These are phyloP conservation scores for Resseliella maxima DNA, from an alignment of 2,888 invertebrate genomes.

Conservation along the genomic window DNA sequence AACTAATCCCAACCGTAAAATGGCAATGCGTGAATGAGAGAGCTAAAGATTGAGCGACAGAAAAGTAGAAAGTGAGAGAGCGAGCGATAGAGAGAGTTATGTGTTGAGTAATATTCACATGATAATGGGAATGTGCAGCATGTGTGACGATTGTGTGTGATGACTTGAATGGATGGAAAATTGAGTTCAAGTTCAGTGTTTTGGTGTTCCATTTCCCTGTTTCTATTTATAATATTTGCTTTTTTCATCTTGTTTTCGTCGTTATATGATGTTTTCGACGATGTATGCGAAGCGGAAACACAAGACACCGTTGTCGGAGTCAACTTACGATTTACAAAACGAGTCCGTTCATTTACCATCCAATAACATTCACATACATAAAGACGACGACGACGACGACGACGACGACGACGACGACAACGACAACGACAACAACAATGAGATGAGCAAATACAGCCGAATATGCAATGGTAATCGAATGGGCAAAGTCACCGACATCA, in stretches of 20 bases:
- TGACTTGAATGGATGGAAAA: slow-evolving; percentile 50
- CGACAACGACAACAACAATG: not conserved
- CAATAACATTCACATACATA: not conserved
- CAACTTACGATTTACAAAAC: not conserved
- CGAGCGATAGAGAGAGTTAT: slow-evolving; percentile 13
- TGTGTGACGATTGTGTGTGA: slow-evolving; percentile 6
- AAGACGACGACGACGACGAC: not conserved
- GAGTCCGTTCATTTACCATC: not conserved
- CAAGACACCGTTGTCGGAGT: not conserved
- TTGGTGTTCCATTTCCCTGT: slow-evolving; percentile 52
- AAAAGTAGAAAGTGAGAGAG: not conserved
- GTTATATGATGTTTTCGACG: too few species aligned
- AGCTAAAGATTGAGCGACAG: not conserved
- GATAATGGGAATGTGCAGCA: slow-evolving; percentile 21
- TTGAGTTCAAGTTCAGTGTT: slow-evolving; percentile 56
- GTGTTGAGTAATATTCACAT: not conserved
- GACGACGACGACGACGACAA: not conserved
- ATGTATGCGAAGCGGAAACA: not conserved
- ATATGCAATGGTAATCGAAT: not conserved
- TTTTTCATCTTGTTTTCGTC: not conserved
- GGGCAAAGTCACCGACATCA: not conserved
- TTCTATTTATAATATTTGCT: slow-evolving; percentile 38
- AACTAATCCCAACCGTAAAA: not conserved
- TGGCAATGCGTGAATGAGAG: too few species aligned
- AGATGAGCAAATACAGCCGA: not conserved